These are phyloP conservation scores for Sebastes fasciatus DNA, from an alignment of 2,113 vertebrate species.

Conservation along the genomic window DNA sequence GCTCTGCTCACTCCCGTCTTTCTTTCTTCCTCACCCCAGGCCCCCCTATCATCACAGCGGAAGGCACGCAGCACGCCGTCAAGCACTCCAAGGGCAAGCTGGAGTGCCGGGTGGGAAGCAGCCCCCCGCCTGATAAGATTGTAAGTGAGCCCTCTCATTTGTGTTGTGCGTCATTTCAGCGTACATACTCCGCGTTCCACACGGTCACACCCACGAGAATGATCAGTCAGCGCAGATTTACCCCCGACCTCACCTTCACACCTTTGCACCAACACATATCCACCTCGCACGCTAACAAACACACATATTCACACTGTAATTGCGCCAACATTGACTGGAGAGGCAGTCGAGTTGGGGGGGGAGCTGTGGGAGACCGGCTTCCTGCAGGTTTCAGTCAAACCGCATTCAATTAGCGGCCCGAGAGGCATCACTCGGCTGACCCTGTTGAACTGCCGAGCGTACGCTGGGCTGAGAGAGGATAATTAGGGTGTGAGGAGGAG, in stretches of 20 bases:
- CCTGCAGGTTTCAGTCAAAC: slow-evolving; percentile 48
- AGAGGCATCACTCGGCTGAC: slow-evolving; percentile 75
- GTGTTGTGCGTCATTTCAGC: slow-evolving; percentile 25
- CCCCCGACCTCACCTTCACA: slow-evolving; percentile 69
- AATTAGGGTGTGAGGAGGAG: slow-evolving; percentile 82
- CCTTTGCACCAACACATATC: slow-evolving; percentile 45
- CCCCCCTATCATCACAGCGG: slow-evolving; percentile 89
- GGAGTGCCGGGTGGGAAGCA: slow-evolving; percentile 90
- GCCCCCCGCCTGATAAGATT: slow-evolving; percentile 90
- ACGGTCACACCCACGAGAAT: slow-evolving; percentile 25
- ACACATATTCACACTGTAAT: slow-evolving; percentile 59
- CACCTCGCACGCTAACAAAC: slow-evolving; percentile 36
- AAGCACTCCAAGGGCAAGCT: slow-evolving; percentile 90
- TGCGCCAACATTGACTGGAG: slow-evolving; percentile 45
- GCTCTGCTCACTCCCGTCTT: not conserved
- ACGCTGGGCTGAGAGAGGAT: slow-evolving; percentile 72
- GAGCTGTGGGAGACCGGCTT: slow-evolving; percentile 44
- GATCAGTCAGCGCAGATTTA: slow-evolving; percentile 53
- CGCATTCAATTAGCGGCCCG: slow-evolving; percentile 72
- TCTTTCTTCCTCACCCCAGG: slow-evolving; percentile 78
- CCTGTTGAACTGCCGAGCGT: slow-evolving; percentile 69
- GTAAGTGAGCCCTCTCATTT: slow-evolving; percentile 81
- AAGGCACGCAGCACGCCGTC: slow-evolving; percentile 86
- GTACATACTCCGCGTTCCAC: slow-evolving; percentile 1
- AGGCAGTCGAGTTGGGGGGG: slow-evolving; percentile 30